Base-by-base conservation (phyloP, 2,888 invertebrate species). In the Maniola hyperantus region DNA sequence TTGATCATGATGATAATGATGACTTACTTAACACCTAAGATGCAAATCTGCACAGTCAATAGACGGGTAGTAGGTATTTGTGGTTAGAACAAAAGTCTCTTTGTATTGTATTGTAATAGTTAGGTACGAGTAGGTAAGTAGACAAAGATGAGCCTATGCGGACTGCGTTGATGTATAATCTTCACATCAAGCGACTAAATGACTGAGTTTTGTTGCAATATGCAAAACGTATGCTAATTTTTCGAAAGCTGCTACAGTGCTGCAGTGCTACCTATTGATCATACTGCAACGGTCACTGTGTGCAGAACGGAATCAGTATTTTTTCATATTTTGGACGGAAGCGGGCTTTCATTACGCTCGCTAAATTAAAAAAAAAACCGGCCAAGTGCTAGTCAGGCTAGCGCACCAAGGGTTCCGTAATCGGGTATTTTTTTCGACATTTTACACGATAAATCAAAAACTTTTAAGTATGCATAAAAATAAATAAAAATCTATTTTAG, bases 161-260 rank as follows among this genome's bases (percentile, higher is more conserved):
- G 48, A 18, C 48, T 48, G 18, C 48, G 7, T 20, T 10, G 20
- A 13, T 57, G 57, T 42, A 42, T 57, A 57, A 57, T 57, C 57
- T 42, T 42, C 42, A 42, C 57, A 57, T 42, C 57, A 13, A 42
- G 57, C 13, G 10, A 13, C 39, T 57, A 57, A 57, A 57, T 39
- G 39, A 42, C 57, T 20, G 20, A 42, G 39, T 57, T 57, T 57
- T 57, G 57, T 42, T 57, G 57, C 57, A 42, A 57, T 57, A 57
- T 57, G 55, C 55, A 39, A 55, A 55, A 33, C 53, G 42, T 51
- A 62, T 54, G 63, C 54, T 42, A 63, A 63, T 63, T 53, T 63
- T 62, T 63, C 7, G 11, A 50, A 61, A 61, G 57, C 60, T 18
- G 39, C 15, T 54, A 54, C 44, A 18, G 42, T 36, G 26, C n/a